Percentiles rank a stretch among this genome's conserved stretches.
Evolutionary conservation across 2,888 invertebrate species (phyloP).

Genomic region (Hyposoter dolosus): DNA sequence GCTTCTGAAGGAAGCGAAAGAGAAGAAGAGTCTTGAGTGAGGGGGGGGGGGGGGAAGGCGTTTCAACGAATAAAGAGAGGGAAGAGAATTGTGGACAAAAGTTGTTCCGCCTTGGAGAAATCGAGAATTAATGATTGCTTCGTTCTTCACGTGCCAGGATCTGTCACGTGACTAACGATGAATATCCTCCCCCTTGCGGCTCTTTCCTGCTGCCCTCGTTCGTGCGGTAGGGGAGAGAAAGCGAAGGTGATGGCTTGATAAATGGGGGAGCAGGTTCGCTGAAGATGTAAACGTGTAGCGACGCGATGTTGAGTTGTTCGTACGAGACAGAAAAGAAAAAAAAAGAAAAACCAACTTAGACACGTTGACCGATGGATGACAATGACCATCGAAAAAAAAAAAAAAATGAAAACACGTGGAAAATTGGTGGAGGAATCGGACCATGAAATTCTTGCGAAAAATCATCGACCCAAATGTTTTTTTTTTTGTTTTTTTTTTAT

Average conservation of each 20-base stretch:
- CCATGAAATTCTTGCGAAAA: background rate
- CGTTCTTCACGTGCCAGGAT: slow-evolving; percentile 77
- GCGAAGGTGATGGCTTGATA: slow-evolving; percentile 53
- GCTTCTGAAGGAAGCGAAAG: slow-evolving; percentile 65
- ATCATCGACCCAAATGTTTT: slow-evolving; percentile 21
- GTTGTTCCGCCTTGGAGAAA: slow-evolving; percentile 66
- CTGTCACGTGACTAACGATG: slow-evolving; percentile 78
- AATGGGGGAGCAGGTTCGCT: slow-evolving; percentile 39
- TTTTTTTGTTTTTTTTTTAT: slow-evolving; percentile 9
- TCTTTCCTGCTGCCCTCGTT: slow-evolving; percentile 16
- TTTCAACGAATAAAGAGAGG: background rate
- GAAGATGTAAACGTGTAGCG: slow-evolving; percentile 27
- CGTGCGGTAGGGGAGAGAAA: slow-evolving; percentile 52
- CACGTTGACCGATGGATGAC: slow-evolving; percentile 20
- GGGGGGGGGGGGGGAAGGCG: no score
- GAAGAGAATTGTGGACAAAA: slow-evolving; percentile 70
- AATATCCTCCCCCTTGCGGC: background rate
- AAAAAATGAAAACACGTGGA: background rate
- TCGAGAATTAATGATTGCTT: slow-evolving; percentile 78
- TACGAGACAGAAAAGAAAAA: background rate
- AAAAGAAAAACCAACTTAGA: slow-evolving; percentile 23
- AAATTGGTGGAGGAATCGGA: background rate
- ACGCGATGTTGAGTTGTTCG: background rate
- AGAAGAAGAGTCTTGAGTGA: slow-evolving; percentile 48
- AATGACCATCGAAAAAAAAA: slow-evolving; percentile 7